Percentiles rank a stretch among this genome's conserved stretches.
Evolutionary conservation across 2,113 vertebrate genomes (phyloP).

Genomic region (Centropus bengalensis): DNA sequence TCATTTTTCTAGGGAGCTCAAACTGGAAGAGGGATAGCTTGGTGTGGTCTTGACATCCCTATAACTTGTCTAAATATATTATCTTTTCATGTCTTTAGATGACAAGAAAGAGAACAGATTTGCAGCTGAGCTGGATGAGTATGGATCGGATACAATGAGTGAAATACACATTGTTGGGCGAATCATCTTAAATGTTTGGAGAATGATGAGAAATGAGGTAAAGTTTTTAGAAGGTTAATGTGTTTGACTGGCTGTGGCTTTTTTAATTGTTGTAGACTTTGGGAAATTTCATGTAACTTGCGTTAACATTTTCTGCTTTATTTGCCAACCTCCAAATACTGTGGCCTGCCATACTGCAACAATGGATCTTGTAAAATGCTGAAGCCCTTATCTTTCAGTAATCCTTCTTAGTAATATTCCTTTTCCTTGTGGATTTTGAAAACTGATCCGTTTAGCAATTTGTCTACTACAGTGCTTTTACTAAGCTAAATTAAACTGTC

Average conservation of each 20-base stretch:
- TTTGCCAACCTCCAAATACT: not conserved
- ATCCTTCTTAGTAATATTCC: not conserved
- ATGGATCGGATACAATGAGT: constrained; percentile 92
- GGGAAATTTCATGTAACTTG: not conserved
- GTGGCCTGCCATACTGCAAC: not conserved
- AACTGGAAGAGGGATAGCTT: not conserved
- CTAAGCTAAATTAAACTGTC: not conserved
- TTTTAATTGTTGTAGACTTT: not conserved
- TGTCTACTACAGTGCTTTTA: not conserved
- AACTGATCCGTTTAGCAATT: not conserved
- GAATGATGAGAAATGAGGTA: constrained; percentile 97
- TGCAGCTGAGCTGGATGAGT: constrained; percentile 89
- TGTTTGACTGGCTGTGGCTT: not conserved
- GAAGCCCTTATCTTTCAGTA: not conserved
- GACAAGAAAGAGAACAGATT: constrained; percentile 92
- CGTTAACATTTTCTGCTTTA: not conserved
- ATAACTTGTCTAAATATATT: not conserved
- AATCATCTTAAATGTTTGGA: constrained; percentile 93
- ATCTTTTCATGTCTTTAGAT: constrained; percentile 78
- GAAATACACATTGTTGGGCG: constrained; percentile 95
- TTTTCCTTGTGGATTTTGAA: not conserved
- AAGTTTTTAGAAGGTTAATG: constrained; percentile 21
- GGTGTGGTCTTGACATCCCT: not conserved
- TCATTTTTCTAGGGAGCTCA: not conserved
- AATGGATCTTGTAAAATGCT: not conserved